Evolutionary conservation across 37 sponge, comb jelly and placozoan genomes (phyloP), one percentile per base, ranked within the genome.

Genomic region (Cladorhizidae sp.): DNA sequence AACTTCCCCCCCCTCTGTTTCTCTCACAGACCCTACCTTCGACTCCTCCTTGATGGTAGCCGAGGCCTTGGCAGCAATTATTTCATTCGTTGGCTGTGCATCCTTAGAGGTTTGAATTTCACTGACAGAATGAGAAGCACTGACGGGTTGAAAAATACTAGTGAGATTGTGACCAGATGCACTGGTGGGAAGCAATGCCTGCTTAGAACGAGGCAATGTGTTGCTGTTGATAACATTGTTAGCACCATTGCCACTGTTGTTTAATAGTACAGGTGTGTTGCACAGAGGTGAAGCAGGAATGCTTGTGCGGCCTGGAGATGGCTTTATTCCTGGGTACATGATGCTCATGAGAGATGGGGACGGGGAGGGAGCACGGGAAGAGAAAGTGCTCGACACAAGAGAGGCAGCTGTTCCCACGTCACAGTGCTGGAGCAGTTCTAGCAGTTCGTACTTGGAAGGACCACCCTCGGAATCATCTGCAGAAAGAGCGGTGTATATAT

Each of bases 331-430:
- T 0, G 91, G 86, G 83, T 70, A 91, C 76, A 82, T 71, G 41
- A 93, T 71, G 78, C 85, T 87, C 87, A 89, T 65, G 36, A 89
- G 84, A 0, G 94, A 93, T 25, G 91, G 90, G 55, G 93, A 92
- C 23, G 93, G 91, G 42, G 93, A 97, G 56, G 95, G 89, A 17
- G 95, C 89, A 28, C 90, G 81, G 25, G 95, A 95, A 36, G 95
- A 82, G 25, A 87, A 79, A 21, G 80, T 43, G 32, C 95, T 97
- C 25, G 95, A 92, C 40, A 85, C 52, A 31, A 89, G 82, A 0
- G 93, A 97, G 12, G 82, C 64, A 0, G 69, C 75, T 31, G 76
- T 69, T n/a, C 82, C 70, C 21, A 96, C 55, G 33, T 97, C 98
- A 45, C 92, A 97, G 81, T 95, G 83, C 50, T 94, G 78, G 50